Base-by-base conservation (phyloP, 2,888 invertebrate species). In the Philhelius pedissequus region DNA sequence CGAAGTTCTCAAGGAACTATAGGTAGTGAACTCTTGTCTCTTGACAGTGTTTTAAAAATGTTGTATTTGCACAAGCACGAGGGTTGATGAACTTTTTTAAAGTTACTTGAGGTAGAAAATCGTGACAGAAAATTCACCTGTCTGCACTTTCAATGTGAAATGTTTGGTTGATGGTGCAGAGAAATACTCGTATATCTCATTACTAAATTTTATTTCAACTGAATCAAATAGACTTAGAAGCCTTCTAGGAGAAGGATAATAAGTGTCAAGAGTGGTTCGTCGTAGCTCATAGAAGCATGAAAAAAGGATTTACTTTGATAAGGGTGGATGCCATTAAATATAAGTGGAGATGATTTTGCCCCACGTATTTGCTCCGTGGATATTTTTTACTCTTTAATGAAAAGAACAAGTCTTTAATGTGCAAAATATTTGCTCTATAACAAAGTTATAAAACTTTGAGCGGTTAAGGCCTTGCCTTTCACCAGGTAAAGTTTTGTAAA, bases 91-190 rank as follows among this genome's bases (percentile, higher is more conserved):
- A 69, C 60, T 78, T 78, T 83, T 74, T 73, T 82, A 78, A 69
- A 69, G 73, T 73, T 83, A 64, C 56, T 83, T 78, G 68, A 74
- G 69, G 82, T 69, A 83, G 78, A 83, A 83, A 83, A 83, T 83
- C 64, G 78, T 83, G 82, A 83, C 82, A 82, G 73, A 73, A 78
- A 73, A 62, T 78, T 73, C 82, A 83, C 82, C 78, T 78, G 56
- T 56, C 54, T 69, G 75, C 75, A 62, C 43, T 75, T 75, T 75
- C n/a, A n/a, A 25, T 35, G 52, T 40, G 75, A 74, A 75, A 60
- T 35, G 68, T 56, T 64, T 58, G 62, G 45, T 69, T 58, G 62
- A 54, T 40, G 50, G 73, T 56, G 50, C 18, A 40, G 25, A 69
- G 52, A 68, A 68, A 60, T 50, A 68, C n/a, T n/a, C n/a, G n/a